A percentile compares a stretch with the other conserved stretches of the same genome.
phyloP scores from a whole-genome alignment of 2,797 vertebrate genomes.

The Lepus townsendii region DNA sequence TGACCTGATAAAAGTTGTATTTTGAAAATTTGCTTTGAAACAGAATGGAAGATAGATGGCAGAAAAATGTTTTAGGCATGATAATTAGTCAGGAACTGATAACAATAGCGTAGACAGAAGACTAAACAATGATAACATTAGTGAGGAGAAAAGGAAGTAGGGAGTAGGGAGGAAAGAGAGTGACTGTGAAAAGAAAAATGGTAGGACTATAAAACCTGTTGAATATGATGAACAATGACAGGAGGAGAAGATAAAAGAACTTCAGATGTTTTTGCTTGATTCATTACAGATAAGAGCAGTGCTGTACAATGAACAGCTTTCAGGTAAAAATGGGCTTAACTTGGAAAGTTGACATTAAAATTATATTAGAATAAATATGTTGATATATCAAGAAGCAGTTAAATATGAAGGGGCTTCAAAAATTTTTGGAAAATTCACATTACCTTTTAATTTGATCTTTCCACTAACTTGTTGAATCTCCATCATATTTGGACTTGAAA shows the following conservation, averaged over 20 bases:
- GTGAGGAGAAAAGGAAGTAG: neutral
- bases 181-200: neutral
- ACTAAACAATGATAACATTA: neutral
- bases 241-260: neutral
- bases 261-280: neutral
- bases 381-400: neutral
- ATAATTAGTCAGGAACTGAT: neutral
- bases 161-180: neutral
- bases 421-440: no score
- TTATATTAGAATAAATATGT: neutral
- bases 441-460: no score
- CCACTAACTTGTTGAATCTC: no score
- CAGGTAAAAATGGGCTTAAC: neutral
- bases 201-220: neutral
- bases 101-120: neutral
- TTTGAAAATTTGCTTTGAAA: slow-evolving; percentile 31
- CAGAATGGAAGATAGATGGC: neutral
- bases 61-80: slow-evolving; percentile 34
- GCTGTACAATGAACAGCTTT: neutral
- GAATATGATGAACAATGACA: neutral
- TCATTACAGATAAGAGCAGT: neutral
- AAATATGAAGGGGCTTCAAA: neutral
- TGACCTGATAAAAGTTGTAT: neutral
- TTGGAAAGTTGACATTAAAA: neutral
- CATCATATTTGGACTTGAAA: neutral